Base-by-base conservation (phyloP, 2,797 vertebrate species). In the Alauda arvensis region DNA sequence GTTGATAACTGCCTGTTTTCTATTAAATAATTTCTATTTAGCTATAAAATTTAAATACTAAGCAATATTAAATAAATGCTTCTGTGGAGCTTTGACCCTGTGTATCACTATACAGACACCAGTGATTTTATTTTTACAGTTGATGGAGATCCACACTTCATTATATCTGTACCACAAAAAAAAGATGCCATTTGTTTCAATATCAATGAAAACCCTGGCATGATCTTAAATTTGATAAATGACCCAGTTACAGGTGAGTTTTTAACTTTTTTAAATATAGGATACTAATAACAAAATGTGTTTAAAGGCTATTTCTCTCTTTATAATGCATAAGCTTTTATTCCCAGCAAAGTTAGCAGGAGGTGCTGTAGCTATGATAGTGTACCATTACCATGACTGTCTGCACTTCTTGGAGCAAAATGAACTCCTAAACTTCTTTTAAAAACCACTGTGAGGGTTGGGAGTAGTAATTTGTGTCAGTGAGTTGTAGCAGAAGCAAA, bases 91-190 rank as follows among this genome's bases (percentile, higher is more conserved):
- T 65, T 34, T 60, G 76, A 70, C 21, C 33, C 19, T 68, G 18
- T 72, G 61, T 46, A n/a, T 61, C 63, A 26, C 62, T 37, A 3
- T 81, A 65, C 52, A 86, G 79, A 88, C 39, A 48, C 11, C 51
- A 34, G 25, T 70, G 39, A 75, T 89, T 93, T 91, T 42, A 17
- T 17, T 17, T 95, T 80, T 79, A 45, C 96, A 99, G 99, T 98
- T 96, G 99, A 99, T 56, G 98, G 98, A 89, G 99, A 99, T 91
- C 99, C 99, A 78, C 99, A 99, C 94, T 99, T 99, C 95, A 97
- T 99, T 81, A 98, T 99, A 82, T 96, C 98, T 25, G 96, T 98
- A 43, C 97, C 98, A 46, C 95, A 98, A 52, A 97, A 94, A 88
- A 94, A 97, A 0, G 98, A 99, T 18, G 95, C 98, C 46, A 91